Evolutionary conservation across 2,888 invertebrate species (phyloP).

Genomic region (Papilio demoleus): DNA sequence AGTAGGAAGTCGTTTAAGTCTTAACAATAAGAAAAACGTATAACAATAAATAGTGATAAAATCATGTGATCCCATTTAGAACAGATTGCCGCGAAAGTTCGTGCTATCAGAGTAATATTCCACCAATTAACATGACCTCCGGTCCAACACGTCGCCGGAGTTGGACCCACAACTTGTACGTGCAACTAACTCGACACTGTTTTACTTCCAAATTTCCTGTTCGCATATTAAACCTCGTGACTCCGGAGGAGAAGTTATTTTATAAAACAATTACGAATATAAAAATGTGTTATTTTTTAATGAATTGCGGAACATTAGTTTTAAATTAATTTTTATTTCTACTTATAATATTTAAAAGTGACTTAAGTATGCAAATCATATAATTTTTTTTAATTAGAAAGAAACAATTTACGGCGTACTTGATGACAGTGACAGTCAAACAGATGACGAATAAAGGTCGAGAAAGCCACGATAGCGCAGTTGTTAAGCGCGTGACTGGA

Average conservation of each 20-base stretch:
- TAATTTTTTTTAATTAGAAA: too few species aligned
- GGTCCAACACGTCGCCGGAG: conserved; percentile 17
- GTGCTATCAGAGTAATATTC: conserved; percentile 11
- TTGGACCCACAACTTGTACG: conserved; percentile 20
- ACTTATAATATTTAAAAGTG: too few species aligned
- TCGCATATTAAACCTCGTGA: conserved; percentile 14
- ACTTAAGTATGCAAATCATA: too few species aligned
- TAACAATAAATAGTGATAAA: not conserved
- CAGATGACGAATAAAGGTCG: too few species aligned
- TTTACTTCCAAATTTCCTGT: conserved; percentile 12
- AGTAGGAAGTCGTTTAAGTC: not conserved
- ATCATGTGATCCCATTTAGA: not conserved
- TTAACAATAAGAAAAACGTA: not conserved
- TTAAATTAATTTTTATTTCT: too few species aligned
- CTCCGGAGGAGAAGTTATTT: not conserved
- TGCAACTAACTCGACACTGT: conserved; percentile 2
- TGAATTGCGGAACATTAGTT: too few species aligned
- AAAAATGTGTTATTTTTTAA: too few species aligned
- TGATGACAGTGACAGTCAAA: too few species aligned
- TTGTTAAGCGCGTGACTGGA: too few species aligned
- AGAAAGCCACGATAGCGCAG: too few species aligned
- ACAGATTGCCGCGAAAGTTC: not conserved
- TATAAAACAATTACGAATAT: not conserved
- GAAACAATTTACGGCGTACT: too few species aligned
- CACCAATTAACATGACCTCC: conserved; percentile 25